Evolutionary conservation across 2,797 vertebrate genomes (phyloP), one percentile per base, ranked within the genome.

Genomic region (Odontamblyopus lacepedii): DNA sequence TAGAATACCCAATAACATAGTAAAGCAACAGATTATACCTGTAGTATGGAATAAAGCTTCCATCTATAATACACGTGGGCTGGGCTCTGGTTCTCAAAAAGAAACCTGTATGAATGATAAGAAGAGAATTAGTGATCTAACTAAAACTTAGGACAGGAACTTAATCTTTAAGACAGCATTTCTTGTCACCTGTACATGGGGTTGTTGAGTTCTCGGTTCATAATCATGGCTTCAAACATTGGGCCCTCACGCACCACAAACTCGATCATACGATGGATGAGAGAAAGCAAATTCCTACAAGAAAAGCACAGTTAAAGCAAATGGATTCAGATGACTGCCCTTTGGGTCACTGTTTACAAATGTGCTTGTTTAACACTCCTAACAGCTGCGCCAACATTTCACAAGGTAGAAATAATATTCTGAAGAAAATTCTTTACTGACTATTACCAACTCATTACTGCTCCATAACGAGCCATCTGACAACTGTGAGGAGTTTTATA

Each of bases 191-290:
- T 99, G 95, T 98, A 99, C 95, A 99, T 97, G 53, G 98, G 95
- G 86, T 99, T 99, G 94, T 95, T 99, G 90, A 99, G 96, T 91
- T 99, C 98, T 95, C 97, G 81, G 94, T 98, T 99, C 98, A 99
- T 99, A 90, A 99, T 99, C 97, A 99, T 99, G 91, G 98, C 98
- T 97, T 99, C 98, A 94, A 99, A 99, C 98, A 99, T 99, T 69
- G 98, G 98, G 88, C 98, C 98, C 92, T 99, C 98, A 95, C 98
- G 98, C 93, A 99, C 98, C 95, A 99, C 98, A 97, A 99, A 99
- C 93, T 99, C 98, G 95, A 99, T 99, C 98, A 99, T 99, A 93
- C 98, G 98, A 92, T 99, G 98, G 91, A 99, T 99, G 93, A 99
- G 94, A 95, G 95, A 98, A 95, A 98, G 96, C 90, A 98, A 97